Base-by-base conservation (phyloP, 2,888 invertebrate species). In the Dasysyrphus tricinctus region DNA sequence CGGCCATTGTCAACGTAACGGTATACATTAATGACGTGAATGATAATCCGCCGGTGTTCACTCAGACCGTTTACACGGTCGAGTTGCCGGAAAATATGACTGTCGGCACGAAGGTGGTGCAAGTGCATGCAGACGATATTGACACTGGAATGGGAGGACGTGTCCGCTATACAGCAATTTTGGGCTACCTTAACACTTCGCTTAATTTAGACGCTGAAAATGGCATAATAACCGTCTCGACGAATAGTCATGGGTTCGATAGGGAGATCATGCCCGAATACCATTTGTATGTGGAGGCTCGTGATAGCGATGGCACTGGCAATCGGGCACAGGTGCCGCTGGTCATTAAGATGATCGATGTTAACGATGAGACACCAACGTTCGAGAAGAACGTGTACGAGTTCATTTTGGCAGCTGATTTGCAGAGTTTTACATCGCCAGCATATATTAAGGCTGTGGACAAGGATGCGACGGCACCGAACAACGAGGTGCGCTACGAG, bases 361-460 rank as follows among this genome's bases (percentile, higher is more conserved):
- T 96, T 76, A 98, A 98, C 92, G 98, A 98, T 93, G 96, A 98
- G 93, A 94, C 95, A 75, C 98, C 98, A 49, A 93, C 94, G 84
- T 99, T 98, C 91, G 96, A 96, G 88, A 95, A 95, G 91, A 93
- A 94, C 63, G 93, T 95, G 12, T 98, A 97, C 91, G 96, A 96
- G 91, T 97, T 97, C 89, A 96, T 97, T 88, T 92, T 98, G 81
- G 95, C 96, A 61, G 93, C 95, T 8, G 96, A 96, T 90, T 93
- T 96, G 88, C 94, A 94, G 87, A 95, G 96, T 89, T 97, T 97
- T 90, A 97, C 97, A 5, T 94, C 95, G 61, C 94, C 95, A 70
- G 96, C 97, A n/a, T 94, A 96, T 89, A 94, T 97, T 75, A 96
- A 96, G 93, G 98, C 98, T 65, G 94, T 94, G 82, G 98, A 98